A percentile compares a stretch with the other conserved stretches of the same genome.
Evolutionary conservation across 2,113 vertebrate genomes (phyloP).

Genomic region (Hippocampus guttulatus): DNA sequence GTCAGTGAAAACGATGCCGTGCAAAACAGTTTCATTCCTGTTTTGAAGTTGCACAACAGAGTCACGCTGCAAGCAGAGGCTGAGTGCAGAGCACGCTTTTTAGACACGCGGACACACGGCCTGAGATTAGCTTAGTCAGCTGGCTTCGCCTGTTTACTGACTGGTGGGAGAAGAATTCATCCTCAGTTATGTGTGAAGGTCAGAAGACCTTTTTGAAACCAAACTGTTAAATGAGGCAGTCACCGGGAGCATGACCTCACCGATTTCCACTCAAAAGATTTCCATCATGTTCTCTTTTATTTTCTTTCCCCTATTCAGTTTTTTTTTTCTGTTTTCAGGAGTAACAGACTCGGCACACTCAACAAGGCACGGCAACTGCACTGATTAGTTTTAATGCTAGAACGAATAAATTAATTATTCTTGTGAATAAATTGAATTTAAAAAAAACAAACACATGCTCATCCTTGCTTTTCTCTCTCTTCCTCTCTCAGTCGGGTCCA

Average conservation of each 20-base stretch:
- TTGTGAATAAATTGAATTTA: too few species aligned
- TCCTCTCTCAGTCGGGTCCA: conserved; percentile 71
- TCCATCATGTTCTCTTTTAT: conserved; percentile 1
- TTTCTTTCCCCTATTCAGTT: conserved; percentile 1
- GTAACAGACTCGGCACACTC: neutral
- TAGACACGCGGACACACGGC: conserved; percentile 27
- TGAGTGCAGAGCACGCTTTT: conserved; percentile 22
- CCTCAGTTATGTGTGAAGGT: conserved; percentile 37
- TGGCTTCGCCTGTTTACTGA: conserved; percentile 46
- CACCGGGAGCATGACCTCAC: conserved; percentile 9
- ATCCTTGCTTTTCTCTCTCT: neutral
- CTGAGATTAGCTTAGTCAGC: conserved; percentile 49
- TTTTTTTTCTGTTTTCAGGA: conserved; percentile 10
- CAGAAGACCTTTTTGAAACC: conserved; percentile 14
- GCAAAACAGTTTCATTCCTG: neutral
- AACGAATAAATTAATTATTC: neutral
- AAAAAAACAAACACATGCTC: neutral
- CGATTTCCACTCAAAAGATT: neutral
- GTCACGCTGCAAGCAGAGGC: conserved; percentile 24
- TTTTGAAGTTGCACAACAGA: conserved; percentile 4
- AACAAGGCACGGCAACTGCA: too few species aligned
- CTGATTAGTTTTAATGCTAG: too few species aligned
- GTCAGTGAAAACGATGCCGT: neutral
- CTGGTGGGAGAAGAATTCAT: conserved; percentile 33
- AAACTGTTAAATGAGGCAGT: conserved; percentile 29